Evolutionary conservation across 2,113 vertebrate species (phyloP).

Genomic region (Gambusia affinis): DNA sequence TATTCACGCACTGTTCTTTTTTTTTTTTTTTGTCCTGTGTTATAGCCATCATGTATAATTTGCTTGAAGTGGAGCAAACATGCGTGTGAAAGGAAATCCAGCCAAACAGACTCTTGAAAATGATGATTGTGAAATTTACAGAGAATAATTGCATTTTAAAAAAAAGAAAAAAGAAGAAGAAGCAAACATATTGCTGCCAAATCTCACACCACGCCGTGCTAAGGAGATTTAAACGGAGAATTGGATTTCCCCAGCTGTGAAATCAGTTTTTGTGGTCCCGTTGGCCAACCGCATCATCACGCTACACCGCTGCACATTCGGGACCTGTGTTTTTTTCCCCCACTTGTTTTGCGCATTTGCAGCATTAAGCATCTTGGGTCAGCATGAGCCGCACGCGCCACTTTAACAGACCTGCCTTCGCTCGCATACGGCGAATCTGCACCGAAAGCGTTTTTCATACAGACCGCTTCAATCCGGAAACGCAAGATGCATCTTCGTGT

Average conservation of each 20-base stretch:
- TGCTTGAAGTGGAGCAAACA: slow-evolving; percentile 5
- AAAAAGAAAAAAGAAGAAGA: not conserved
- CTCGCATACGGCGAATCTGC: slow-evolving; percentile 20
- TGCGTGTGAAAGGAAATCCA: slow-evolving; percentile 26
- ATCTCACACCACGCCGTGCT: slow-evolving; percentile 67
- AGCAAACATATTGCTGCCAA: slow-evolving; percentile 57
- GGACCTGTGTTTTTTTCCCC: slow-evolving; percentile 16
- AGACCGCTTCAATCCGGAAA: slow-evolving; percentile 14
- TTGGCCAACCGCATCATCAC: slow-evolving; percentile 68
- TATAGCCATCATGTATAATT: slow-evolving; percentile 14
- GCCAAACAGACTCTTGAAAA: slow-evolving; percentile 34
- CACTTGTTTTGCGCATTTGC: slow-evolving; percentile 30
- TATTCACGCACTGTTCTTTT: slow-evolving; percentile 7
- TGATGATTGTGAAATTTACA: slow-evolving; percentile 37
- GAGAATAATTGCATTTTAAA: slow-evolving; percentile 65
- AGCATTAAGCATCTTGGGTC: slow-evolving; percentile 21
- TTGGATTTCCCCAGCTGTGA: slow-evolving; percentile 80
- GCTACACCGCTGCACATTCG: slow-evolving; percentile 43
- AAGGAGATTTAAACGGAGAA: slow-evolving; percentile 74
- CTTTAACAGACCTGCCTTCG: slow-evolving; percentile 44
- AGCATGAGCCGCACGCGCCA: slow-evolving; percentile 18
- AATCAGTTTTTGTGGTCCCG: slow-evolving; percentile 77
- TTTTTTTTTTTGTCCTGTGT: not conserved
- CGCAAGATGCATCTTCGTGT: slow-evolving; percentile 26
- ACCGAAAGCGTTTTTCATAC: slow-evolving; percentile 13